Percentiles rank a stretch among this genome's conserved stretches.
These are phyloP conservation scores for Heterodera schachtii DNA, from an alignment of 1,140 invertebrate species.

Conservation along the genomic window DNA sequence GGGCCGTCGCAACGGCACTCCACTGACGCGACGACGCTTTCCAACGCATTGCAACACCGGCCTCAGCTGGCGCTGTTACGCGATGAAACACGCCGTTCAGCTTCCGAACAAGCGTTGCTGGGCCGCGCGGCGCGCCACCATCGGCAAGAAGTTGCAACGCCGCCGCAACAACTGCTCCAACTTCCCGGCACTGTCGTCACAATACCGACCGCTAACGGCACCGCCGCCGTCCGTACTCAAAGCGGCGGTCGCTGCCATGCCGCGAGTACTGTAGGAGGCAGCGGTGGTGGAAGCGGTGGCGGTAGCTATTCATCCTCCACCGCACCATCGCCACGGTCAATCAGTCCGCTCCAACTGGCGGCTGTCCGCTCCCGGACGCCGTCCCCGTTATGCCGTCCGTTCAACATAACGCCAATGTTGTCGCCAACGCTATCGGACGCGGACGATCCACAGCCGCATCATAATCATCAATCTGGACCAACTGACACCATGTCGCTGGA, in stretches of 20 bases:
- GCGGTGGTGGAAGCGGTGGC: no score
- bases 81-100: neutral
- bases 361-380: neutral
- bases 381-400: neutral
- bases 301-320: no score
- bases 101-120: neutral
- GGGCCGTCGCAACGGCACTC: slow-evolving; percentile 1
- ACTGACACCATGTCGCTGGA: slow-evolving; percentile 1
- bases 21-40: neutral
- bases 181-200: neutral
- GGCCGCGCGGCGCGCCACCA: neutral
- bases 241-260: neutral
- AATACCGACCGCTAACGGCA: neutral
- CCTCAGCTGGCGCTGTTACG: neutral
- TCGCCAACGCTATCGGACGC: neutral
- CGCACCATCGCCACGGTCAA: slow-evolving; percentile 9
- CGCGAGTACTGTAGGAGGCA: no score
- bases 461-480: neutral
- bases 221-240: neutral
- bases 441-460: no score
- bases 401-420: neutral
- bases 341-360: neutral
- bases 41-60: neutral
- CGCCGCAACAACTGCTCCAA: neutral
- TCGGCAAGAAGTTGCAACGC: neutral